Base-by-base conservation (phyloP, 2,113 vertebrate genomes). In the Gasterosteus aculeatus region DNA sequence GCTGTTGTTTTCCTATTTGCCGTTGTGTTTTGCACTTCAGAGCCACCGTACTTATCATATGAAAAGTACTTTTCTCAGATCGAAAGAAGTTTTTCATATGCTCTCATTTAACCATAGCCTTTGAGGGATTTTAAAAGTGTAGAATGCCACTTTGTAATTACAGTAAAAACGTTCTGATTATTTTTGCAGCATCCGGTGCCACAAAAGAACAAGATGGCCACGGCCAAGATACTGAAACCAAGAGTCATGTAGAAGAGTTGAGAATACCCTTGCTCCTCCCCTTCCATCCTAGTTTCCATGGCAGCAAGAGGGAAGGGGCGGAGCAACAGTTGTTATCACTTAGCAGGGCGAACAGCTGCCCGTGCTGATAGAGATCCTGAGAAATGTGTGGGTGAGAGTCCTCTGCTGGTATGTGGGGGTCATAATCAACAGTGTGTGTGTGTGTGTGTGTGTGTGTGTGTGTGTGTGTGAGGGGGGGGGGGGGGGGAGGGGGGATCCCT, bases 331-430 rank as follows among this genome's bases (percentile, higher is more conserved):
- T 69, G 41, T 59, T 42, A 46, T 64, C 46, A 42, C 41, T 69
- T 14, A 68, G 22, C 11, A 31, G 42, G 31, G 39, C 2, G 33
- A 10, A 33, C 38, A 54, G 63, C 73, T 60, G 54, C 29, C 33
- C 18, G 69, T 57, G 29, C 41, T 19, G 70, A 56, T 39, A 47
- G 58, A 75, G 66, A 59, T 42, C 51, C 41, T 51, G 47, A 41
- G 42, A 54, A 60, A 29, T 66, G 54, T 60, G 72, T 49, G 56
- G 15, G 65, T 7, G 7, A 14, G 54, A 7, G 64, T 74, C 63
- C 39, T 66, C 56, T 65, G 64, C 26, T 44, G 4, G 35, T 5
- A 22, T 58, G 60, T 26, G 29, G 33, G 26, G 38, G 57, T 68
- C 53, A 66, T 41, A 62, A 26, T 74, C 26, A 42, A 7, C 41